These are phyloP conservation scores for Drosophila suzukii DNA, from an alignment of 1,140 invertebrate species.

Conservation along the genomic window DNA sequence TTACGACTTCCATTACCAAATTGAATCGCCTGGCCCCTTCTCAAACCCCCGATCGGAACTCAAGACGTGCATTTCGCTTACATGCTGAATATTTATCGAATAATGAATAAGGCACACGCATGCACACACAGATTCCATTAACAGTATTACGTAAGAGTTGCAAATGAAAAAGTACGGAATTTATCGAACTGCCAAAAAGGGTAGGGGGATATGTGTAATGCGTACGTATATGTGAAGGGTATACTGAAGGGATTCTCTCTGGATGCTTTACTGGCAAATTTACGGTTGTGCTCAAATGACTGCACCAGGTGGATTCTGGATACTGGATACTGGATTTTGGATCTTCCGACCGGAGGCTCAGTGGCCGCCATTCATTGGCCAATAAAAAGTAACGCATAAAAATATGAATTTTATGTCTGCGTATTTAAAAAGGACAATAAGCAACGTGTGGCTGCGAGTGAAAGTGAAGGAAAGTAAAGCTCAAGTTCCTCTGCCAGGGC, in stretches of 20 bases:
- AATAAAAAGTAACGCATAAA: constrained; percentile 75
- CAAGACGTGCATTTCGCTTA: constrained; percentile 41
- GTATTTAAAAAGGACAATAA: constrained; percentile 79
- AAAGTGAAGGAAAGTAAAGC: constrained; percentile 23
- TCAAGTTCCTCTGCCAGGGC: constrained; percentile 27
- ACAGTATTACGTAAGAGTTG: constrained; percentile 47
- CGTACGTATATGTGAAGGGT: not conserved
- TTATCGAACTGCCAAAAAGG: constrained; percentile 21
- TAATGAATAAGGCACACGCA: constrained; percentile 38
- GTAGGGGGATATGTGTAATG: constrained; percentile 1
- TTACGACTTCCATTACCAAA: constrained; percentile 46
- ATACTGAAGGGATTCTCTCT: constrained; percentile 24
- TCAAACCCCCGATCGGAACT: not conserved
- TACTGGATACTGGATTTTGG: not conserved
- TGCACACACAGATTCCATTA: constrained; percentile 34
- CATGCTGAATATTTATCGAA: constrained; percentile 50
- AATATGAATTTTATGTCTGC: constrained; percentile 79
- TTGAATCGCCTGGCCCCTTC: constrained; percentile 14
- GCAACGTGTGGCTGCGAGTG: constrained; percentile 28
- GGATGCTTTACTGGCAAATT: constrained; percentile 43
- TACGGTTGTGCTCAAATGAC: constrained; percentile 46
- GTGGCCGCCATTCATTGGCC: constrained; percentile 57
- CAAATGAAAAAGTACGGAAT: constrained; percentile 42
- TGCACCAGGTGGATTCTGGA: constrained; percentile 24
- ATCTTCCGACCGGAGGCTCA: constrained; percentile 5